Evolutionary conservation across 2,888 invertebrate genomes (phyloP).

Genomic region (Zaprionus lineosus): DNA sequence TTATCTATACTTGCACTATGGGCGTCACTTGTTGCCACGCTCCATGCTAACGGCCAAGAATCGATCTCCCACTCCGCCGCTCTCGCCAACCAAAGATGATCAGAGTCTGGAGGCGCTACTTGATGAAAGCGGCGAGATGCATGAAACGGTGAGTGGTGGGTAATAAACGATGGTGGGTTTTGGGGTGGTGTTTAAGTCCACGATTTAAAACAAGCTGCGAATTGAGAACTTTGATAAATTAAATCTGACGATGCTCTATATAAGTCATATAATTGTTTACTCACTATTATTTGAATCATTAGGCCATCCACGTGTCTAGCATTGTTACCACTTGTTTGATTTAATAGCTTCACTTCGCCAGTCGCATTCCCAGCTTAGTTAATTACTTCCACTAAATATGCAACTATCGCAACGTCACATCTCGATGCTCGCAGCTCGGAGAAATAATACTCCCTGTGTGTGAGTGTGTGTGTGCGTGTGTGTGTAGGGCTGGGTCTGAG

Average conservation of each 20-base stretch:
- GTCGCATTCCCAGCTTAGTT: slow-evolving; percentile 18
- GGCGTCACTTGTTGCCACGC: slow-evolving; percentile 79
- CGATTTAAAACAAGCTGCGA: no score
- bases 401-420: slow-evolving; percentile 44
- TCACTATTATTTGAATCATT: slow-evolving; percentile 20
- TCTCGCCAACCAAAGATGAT: slow-evolving; percentile 78
- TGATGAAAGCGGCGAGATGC: slow-evolving; percentile 81
- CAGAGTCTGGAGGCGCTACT: slow-evolving; percentile 80
- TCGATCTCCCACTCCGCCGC: slow-evolving; percentile 81
- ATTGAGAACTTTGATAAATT: no score
- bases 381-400: slow-evolving; percentile 49
- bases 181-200: no score
- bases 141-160: slow-evolving; percentile 81
- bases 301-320: slow-evolving; percentile 17
- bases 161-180: no score
- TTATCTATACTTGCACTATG: slow-evolving; percentile 81
- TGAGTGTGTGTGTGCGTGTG: no score
- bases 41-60: slow-evolving; percentile 75
- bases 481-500: slow-evolving; percentile 5
- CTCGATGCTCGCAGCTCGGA: no score
- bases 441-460: no score
- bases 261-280: no score
- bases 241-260: no score
- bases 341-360: no score
- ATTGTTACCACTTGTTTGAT: slow-evolving; percentile 22